A percentile compares a stretch with the other conserved stretches of the same genome.
Evolutionary conservation across 2,113 vertebrate species (phyloP).

Genomic region (Mystacornis crossleyi): DNA sequence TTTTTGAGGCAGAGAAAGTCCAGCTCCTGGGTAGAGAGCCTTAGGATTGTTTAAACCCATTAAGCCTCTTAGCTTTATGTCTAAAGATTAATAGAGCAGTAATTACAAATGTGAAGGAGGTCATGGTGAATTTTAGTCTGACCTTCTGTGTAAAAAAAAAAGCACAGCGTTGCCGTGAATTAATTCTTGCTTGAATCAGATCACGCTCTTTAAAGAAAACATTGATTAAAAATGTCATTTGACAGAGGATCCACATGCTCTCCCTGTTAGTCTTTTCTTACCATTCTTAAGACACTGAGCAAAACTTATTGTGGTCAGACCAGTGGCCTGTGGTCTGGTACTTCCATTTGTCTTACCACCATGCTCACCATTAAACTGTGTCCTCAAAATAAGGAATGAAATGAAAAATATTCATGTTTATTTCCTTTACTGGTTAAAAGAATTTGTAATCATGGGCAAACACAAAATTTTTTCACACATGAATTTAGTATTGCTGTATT

Average conservation of each 20-base stretch:
- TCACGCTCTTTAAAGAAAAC: neutral
- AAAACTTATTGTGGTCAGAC: neutral
- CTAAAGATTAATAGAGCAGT: conserved; percentile 10
- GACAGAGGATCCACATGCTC: neutral
- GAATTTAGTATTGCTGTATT: neutral
- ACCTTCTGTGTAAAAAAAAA: neutral
- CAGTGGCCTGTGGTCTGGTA: neutral
- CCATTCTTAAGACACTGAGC: neutral
- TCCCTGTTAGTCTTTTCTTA: neutral
- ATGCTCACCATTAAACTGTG: neutral
- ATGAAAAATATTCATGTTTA: neutral
- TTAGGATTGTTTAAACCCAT: neutral
- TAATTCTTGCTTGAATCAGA: conserved; percentile 12
- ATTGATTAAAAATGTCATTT: neutral
- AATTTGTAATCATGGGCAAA: neutral
- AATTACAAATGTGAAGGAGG: conserved; percentile 25
- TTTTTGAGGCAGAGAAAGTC: neutral
- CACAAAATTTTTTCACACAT: neutral
- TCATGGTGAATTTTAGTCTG: conserved; percentile 1
- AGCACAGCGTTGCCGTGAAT: neutral
- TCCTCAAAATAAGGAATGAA: neutral
- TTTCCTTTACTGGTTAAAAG: neutral
- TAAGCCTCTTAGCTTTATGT: neutral
- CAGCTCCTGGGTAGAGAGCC: neutral
- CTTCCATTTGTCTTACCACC: neutral